These are phyloP conservation scores for western clawed frog (Xenopus tropicalis) DNA, from an alignment of 2,113 vertebrate species.

Conservation along the genomic window UCB_Xtro_10.0 CM004446.2:35905001-35905500, in stretches of 20 bases:
- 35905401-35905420: slow-evolving; percentile 4
- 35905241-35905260: slow-evolving; percentile 14
- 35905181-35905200: slow-evolving; percentile 4
- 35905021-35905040: too few species aligned
- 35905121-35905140: too few species aligned
- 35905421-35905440: slow-evolving; percentile 21
- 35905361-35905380: slow-evolving; percentile 4
- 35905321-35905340: neutral
- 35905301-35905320: slow-evolving; percentile 24
- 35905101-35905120: too few species aligned
- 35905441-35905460: slow-evolving; percentile 24
- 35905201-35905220: slow-evolving; percentile 12
- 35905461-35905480: slow-evolving; percentile 25
- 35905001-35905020: too few species aligned
- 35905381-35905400: slow-evolving; percentile 18
- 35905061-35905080: too few species aligned
- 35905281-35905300: slow-evolving; percentile 2
- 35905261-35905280: slow-evolving; percentile 13
- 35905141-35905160: slow-evolving; percentile 31
- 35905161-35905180: slow-evolving; percentile 2
- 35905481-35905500: slow-evolving; percentile 21
- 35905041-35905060: too few species aligned
- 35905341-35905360: slow-evolving; percentile 25
- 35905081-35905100: too few species aligned
- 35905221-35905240: slow-evolving; percentile 38